A percentile compares a stretch with the other conserved stretches of the same genome.
Conservation (phyloP, 2,797 vertebrate species). For the Neopelma chrysocephalum region DNA sequence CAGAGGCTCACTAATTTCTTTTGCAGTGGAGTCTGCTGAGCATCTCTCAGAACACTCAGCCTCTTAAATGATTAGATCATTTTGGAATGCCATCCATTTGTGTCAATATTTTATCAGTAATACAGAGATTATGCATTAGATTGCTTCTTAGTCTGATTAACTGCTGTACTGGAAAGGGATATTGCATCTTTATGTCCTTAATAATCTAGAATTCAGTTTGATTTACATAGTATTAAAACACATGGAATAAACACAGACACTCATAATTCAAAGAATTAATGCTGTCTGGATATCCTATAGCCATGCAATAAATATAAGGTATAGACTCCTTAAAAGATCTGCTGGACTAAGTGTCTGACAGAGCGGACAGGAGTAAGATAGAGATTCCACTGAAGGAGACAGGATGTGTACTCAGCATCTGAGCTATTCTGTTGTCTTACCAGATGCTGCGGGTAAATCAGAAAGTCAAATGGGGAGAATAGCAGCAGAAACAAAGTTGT, state of each 20-base stretch:
- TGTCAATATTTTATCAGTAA: slow-evolving; percentile 1
- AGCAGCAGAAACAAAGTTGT: neutral
- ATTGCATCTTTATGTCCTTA: neutral
- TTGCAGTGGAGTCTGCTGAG: neutral
- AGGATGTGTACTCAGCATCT: too few species aligned
- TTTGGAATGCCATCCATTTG: neutral
- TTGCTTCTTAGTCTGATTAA: neutral
- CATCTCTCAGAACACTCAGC: neutral
- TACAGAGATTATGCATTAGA: slow-evolving; percentile 12
- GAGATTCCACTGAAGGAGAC: neutral
- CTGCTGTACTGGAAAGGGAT: neutral
- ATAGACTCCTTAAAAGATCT: neutral
- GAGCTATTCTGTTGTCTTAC: neutral
- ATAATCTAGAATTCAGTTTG: neutral
- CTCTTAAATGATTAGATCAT: neutral
- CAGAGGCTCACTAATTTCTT: neutral
- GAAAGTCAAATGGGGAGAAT: neutral
- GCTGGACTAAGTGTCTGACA: neutral
- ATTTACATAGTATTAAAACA: neutral
- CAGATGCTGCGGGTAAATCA: neutral
- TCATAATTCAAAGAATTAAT: neutral
- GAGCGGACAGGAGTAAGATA: neutral
- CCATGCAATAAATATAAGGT: neutral
- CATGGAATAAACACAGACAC: neutral
- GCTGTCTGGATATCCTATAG: neutral